A percentile compares a stretch with the other conserved stretches of the same genome.
These are phyloP conservation scores for Octodonta nipae DNA, from an alignment of 2,888 invertebrate species.

Conservation along the genomic window DNA sequence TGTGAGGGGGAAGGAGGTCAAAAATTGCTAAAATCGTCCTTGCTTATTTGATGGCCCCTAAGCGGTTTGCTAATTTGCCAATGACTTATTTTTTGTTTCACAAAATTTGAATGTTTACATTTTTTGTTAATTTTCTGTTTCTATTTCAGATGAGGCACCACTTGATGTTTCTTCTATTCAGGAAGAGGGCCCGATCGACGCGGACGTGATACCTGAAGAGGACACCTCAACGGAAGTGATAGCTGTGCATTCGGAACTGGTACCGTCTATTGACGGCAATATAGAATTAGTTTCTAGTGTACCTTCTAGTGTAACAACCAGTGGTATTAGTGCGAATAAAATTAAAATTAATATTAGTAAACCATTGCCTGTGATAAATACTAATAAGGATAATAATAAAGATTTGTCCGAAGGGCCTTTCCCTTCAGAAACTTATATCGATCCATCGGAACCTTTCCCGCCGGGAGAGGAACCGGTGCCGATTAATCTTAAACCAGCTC, in stretches of 20 bases:
- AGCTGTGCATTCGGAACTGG: constrained; percentile 42
- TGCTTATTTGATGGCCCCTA: too few relatives aligned
- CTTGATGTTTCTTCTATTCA: not conserved
- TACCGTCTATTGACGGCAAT: constrained; percentile 66
- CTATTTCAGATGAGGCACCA: constrained; percentile 4
- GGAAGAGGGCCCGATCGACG: constrained; percentile 4
- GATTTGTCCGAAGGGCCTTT: constrained; percentile 14
- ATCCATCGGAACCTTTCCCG: constrained; percentile 41
- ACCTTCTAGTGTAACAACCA: constrained; percentile 12
- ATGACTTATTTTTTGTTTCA: too few relatives aligned
- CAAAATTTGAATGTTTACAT: too few relatives aligned
- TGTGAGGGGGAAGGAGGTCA: too few relatives aligned
- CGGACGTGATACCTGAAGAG: not conserved
- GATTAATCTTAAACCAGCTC: constrained; percentile 48
- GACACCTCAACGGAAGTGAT: constrained; percentile 5
- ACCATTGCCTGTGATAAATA: constrained; percentile 40
- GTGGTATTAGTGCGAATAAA: constrained; percentile 36
- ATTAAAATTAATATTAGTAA: constrained; percentile 77
- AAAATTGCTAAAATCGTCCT: too few relatives aligned
- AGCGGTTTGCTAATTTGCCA: too few relatives aligned
- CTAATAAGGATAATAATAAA: constrained; percentile 33
- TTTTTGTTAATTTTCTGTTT: too few relatives aligned
- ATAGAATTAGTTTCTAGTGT: constrained; percentile 39
- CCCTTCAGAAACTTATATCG: constrained; percentile 16
- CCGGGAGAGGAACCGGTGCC: constrained; percentile 44